phyloP scores from a whole-genome alignment of 2,797 vertebrate genomes.

The Adelosebastes latens region DNA sequence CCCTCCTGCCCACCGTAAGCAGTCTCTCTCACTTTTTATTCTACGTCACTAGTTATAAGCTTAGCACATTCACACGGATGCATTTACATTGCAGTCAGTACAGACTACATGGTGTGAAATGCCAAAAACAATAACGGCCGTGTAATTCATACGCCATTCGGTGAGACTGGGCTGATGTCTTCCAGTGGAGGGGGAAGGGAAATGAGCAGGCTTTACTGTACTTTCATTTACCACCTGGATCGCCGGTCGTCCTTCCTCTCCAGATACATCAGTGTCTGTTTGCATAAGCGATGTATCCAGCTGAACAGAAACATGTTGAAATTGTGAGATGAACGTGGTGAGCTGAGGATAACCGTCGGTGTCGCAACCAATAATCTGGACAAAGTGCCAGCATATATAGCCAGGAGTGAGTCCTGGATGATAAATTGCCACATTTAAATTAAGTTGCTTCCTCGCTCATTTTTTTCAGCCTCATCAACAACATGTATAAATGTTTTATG shows the following conservation, averaged over 20 bases:
- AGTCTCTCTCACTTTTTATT: neutral
- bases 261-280: neutral
- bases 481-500: slow-evolving; percentile 60
- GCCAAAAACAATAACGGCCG: neutral
- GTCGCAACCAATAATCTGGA: slow-evolving; percentile 44
- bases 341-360: slow-evolving; percentile 30
- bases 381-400: slow-evolving; percentile 30
- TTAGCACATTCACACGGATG: neutral
- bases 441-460: slow-evolving; percentile 33
- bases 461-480: slow-evolving; percentile 61
- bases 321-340: neutral
- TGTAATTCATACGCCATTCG: neutral
- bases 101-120: neutral
- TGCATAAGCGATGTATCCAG: neutral
- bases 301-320: slow-evolving; percentile 14
- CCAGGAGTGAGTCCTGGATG: slow-evolving; percentile 40
- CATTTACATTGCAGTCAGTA: neutral
- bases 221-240: neutral
- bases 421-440: slow-evolving; percentile 58
- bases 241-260: neutral
- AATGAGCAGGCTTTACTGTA: neutral
- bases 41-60: neutral
- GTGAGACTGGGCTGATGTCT: neutral
- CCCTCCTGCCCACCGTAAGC: neutral
- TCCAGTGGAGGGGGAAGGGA: neutral